Evolutionary conservation across 2,113 vertebrate genomes (phyloP), one percentile per base, ranked within the genome.

Genomic region (Urocynchramus pylzowi): DNA sequence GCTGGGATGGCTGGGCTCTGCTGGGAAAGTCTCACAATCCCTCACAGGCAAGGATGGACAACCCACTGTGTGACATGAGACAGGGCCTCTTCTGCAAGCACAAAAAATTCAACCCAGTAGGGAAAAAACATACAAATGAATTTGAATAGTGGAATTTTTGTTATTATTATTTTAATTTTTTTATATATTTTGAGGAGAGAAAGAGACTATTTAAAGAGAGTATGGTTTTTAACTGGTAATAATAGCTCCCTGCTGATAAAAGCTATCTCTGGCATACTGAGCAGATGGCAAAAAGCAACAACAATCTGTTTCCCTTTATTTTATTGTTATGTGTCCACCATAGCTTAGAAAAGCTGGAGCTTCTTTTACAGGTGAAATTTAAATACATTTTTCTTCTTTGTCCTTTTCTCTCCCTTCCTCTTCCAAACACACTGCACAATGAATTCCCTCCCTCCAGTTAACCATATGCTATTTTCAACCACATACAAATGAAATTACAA

Each of bases 281-380:
- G 65, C 84, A 95, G 80, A 71, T 76, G 74, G 80, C 37, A 87
- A 84, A 91, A 84, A 60, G 42, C 39, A 81, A 7, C 33, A 93
- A 50, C 79, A 90, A 86, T 78, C 89, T 94, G 69, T 79, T 95
- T 95, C 44, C 70, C 56, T 35, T 57, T 79, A 87, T 82, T 79
- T 95, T 94, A 45, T 80, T 44, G 59, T 54, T 76, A 75, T 71
- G 80, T 49, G 17, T 84, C 10, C 49, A n/a, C 26, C 41, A 68
- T 6, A 83, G 26, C 24, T 93, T 56, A 84, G 52, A 64, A 64
- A 92, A 84, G 16, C 18, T 52, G 19, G 15, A 80, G 27, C 2
- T 71, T 80, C 37, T 78, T 59, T 19, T 41, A 60, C 44, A 94
- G 76, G 77, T 87, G 57, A 91, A 49, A 84, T 81, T 74, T 61